Evolutionary conservation across 1,140 invertebrate species (phyloP), one percentile per base, ranked within the genome.

Genomic region (Cydia fagiglandana): DNA sequence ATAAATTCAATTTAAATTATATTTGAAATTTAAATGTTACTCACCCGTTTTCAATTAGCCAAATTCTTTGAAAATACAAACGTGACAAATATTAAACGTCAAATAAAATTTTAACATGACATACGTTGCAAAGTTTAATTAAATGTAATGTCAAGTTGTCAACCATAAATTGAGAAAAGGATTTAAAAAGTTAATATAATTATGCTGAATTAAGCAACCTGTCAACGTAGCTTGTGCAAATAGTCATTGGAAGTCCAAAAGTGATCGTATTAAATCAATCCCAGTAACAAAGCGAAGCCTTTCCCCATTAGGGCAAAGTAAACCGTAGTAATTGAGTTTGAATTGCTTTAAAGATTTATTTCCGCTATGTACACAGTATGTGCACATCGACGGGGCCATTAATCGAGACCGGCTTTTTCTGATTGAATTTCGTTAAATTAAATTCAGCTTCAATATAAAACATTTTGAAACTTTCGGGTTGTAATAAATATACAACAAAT

Each of bases 341-440:
- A 83, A 90, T 89, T 88, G 87, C 84, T 88, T 90, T 86, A 88
- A 89, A 88, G 85, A 90, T 90, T 88, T 88, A 88, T 87, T 78
- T 75, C 75, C 81, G 79, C 80, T 81, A 77, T 78, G 76, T 38
- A 70, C 66, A 70, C 66, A 61, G 56, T 61, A 61, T 70, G 34
- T 70, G 66, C 34, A 24, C 28, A 70, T 70, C 17, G 66, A 38
- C 66, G n/a, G 34, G 28, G 30, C n/a, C 34, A 38, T 70, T 70
- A 70, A 70, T 41, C n/a, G 66, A 17, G 2, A 41, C n/a, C 34
- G 66, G 34, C 1, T 41, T 17, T 41, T 70, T 70, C n/a, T 41
- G 34, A 70, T 41, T 70, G 34, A 70, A 38, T 70, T 70, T 41
- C 10, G 34, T 70, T 20, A 17, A 41, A 38, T 41, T 41, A 70